Percentiles rank a stretch among this genome's conserved stretches.
Conservation (phyloP, 2,797 vertebrate genomes). For the Rhynchonycteris naso region DNA sequence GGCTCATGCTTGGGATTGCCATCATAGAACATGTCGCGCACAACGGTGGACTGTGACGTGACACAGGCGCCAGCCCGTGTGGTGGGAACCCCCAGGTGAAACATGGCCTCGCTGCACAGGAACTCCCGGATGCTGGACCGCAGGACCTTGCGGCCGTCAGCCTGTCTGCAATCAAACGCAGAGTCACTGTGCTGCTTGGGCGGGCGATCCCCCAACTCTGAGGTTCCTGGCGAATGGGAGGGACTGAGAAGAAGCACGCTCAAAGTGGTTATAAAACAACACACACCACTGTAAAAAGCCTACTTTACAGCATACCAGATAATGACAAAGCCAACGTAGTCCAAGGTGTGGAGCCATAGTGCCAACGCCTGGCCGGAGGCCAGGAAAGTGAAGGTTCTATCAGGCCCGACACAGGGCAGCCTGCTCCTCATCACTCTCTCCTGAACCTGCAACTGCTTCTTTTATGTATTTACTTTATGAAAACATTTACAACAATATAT, state of each 20-base stretch:
- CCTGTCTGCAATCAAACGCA: slow-evolving; percentile 87
- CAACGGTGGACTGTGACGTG: slow-evolving; percentile 91
- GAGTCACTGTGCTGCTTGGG: accelerated
- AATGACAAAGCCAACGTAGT: accelerated
- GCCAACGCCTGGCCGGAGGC: accelerated
- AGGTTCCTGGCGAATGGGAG: accelerated
- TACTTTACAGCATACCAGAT: accelerated
- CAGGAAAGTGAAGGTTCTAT: accelerated
- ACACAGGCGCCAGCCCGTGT: slow-evolving; percentile 94
- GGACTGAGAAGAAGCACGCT: accelerated
- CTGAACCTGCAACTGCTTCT: no score
- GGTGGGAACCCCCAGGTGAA: slow-evolving; percentile 94
- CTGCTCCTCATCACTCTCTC: accelerated
- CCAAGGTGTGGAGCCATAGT: neutral
- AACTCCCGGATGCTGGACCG: slow-evolving; percentile 98
- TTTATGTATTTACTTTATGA: neutral
- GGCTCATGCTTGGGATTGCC: slow-evolving; percentile 92
- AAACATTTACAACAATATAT: accelerated
- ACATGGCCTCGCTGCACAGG: slow-evolving; percentile 97
- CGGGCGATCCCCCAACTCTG: accelerated
- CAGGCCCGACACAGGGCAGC: neutral
- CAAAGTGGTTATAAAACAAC: accelerated
- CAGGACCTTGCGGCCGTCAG: slow-evolving; percentile 97
- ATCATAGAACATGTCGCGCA: slow-evolving; percentile 93
- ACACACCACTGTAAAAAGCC: accelerated